Conservation (phyloP, 2,113 vertebrate species). For the Dermatemys mawii region DNA sequence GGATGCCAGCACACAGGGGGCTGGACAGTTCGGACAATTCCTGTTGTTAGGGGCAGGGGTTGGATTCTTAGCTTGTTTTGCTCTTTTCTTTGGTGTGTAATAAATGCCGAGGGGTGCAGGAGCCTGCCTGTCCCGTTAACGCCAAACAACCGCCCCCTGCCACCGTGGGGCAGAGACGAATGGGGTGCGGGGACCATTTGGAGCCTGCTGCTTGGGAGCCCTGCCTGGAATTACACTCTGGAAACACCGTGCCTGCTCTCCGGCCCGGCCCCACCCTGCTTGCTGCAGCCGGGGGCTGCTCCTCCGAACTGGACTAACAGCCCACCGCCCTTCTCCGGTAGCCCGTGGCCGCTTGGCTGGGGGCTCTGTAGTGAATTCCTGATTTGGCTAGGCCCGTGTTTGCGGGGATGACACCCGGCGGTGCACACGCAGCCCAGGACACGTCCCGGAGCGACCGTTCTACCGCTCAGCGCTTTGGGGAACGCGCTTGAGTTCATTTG, state of each 20-base stretch:
- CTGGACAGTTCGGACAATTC: conserved; percentile 20
- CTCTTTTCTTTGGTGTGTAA: conserved; percentile 51
- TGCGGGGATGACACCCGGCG: not conserved
- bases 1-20: not conserved
- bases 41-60: not conserved
- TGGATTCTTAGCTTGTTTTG: not conserved
- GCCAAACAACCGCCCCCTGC: not conserved
- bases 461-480: not conserved
- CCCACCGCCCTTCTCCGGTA: not conserved
- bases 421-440: not conserved
- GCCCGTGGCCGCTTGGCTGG: no score
- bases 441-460: not conserved
- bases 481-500: conserved; percentile 44
- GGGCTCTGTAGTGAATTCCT: not conserved
- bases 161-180: not conserved
- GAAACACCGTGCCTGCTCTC: not conserved
- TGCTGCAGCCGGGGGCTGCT: not conserved
- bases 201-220: conserved; percentile 8
- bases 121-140: not conserved
- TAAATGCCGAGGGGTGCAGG: conserved; percentile 54
- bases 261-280: not conserved
- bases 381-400: no score
- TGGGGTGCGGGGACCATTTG: not conserved
- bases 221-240: not conserved
- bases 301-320: fast-evolving